Base-by-base conservation (phyloP, 2,888 invertebrate species). In the Drosophila prostipennis region DNA sequence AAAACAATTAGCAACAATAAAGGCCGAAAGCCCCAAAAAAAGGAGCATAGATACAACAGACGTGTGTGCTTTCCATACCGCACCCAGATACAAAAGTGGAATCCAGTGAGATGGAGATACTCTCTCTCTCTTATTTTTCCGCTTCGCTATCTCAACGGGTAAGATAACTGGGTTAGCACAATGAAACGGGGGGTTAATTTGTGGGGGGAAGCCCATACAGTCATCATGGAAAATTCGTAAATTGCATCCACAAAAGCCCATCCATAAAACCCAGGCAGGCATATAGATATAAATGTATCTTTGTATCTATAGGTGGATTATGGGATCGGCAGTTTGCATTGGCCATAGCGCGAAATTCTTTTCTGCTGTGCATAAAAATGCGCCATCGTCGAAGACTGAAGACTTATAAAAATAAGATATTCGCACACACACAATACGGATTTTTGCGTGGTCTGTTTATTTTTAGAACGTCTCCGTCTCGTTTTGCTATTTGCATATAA, bases 191-290 rank as follows among this genome's bases (percentile, higher is more conserved):
- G 53, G 57, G 53, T 52, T 53, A 39, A 57, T 68, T 67, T 52
- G 32, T 58, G 51, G 40, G 51, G 52, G 58, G 54, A 51, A 49
- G 58, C 37, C 54, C 45, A 13, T 16, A 52, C 48, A 67, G 48
- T 59, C 78, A 70, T 81, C 80, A 78, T 85, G 86, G 83, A 81
- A 81, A 81, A 72, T 78, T 82, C 71, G 52, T 76, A 68, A 69
- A 72, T 76, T 64, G 67, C 64, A 76, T 52, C 69, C 51, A 49
- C 46, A 46, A 46, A 29, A 46, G 32, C 11, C 29, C 29, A 29
- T 29, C 56, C 52, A 46, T 16, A 49, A 53, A 37, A 34, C 14
- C 7, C 32, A 26, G 19, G 8, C 46, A 6, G 34, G 37, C 52
- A 40, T 32, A 57, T 68, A 67, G 54, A 67, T 61, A 61, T 34